Evolutionary conservation across 1,140 invertebrate species (phyloP), one percentile per base, ranked within the genome.

Genomic region (Caerostris darwini): DNA sequence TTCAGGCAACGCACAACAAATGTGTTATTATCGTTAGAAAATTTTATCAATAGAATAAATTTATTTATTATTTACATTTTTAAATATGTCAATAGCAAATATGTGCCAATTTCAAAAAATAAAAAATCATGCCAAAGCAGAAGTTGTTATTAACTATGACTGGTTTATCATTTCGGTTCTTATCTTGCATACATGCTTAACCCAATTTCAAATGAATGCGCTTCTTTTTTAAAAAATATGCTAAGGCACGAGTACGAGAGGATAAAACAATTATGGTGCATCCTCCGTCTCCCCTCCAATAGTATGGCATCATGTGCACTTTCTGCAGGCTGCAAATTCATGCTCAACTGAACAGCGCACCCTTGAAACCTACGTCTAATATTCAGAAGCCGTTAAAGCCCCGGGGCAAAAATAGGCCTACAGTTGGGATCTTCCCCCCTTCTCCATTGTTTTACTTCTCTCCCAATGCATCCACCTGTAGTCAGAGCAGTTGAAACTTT

Each of bases 311-410:
- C 69, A 53, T 8, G 69, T 10, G 71, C 34, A 53, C 53, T 34
- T 50, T 77, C 50, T 77, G 34, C 34, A 4, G 34, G 71, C 12
- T 50, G 34, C 8, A 34, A 8, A 10, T 19, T 77, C 3, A 77
- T 34, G 71, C 71, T 4, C 34, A 12, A 12, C 5, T 77, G 34
- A 19, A 77, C 71, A 50, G 34, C 34, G 5, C 71, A 77, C 71
- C 71, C 69, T 53, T 77, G 71, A 77, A 77, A 77, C 71, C 8
- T 71, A 71, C 69, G 34, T 77, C 71, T 53, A 10, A 77, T 53
- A 77, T 77, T n/a, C 34, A 34, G 34, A 77, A 50, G 71, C 34
- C 71, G 71, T 77, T 77, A 77, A 19, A 34, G 34, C 71, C 53
- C 7, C 71, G 34, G 71, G 50, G 71, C 8, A 53, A 53, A 50